Percentiles rank a stretch among this genome's conserved stretches.
These are phyloP conservation scores for Bombus terrestris DNA, from an alignment of 1,140 invertebrate species.

Conservation along the genomic window DNA sequence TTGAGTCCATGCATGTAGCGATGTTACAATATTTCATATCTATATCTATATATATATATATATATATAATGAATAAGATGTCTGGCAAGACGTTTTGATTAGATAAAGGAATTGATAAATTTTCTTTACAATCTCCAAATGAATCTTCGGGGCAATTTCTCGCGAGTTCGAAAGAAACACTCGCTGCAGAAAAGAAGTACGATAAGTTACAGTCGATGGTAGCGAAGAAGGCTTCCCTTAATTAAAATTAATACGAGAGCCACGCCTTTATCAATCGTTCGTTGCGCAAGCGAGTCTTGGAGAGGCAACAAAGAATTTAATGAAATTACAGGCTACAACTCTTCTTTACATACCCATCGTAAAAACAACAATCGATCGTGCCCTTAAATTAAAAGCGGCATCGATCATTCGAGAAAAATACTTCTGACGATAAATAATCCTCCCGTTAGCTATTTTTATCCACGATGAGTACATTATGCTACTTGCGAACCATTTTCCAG, in stretches of 20 bases:
- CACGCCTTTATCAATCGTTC: conserved; percentile 43
- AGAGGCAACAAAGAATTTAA: conserved; percentile 31
- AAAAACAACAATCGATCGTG: neutral
- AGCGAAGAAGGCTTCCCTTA: conserved; percentile 9
- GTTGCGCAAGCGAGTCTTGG: neutral
- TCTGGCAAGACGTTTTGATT: neutral
- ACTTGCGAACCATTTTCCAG: no score
- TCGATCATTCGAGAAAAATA: conserved; percentile 46
- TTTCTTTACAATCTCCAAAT: neutral
- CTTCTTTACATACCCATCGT: conserved; percentile 12
- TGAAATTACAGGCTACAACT: conserved; percentile 43
- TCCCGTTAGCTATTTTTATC: neutral
- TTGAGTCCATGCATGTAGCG: no score
- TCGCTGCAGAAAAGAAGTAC: neutral
- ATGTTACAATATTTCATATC: no score
- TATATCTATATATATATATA: neutral
- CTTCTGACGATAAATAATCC: neutral
- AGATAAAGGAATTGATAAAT: neutral
- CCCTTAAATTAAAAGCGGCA: conserved; percentile 35
- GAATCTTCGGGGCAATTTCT: conserved; percentile 17
- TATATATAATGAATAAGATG: neutral
- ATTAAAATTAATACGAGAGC: conserved; percentile 56
- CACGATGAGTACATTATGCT: no score
- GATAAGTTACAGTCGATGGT: conserved; percentile 23
- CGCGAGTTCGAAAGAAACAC: neutral